These are phyloP conservation scores for Odobenus rosmarus DNA, from an alignment of 2,113 vertebrate genomes.

Conservation along the genomic window DNA sequence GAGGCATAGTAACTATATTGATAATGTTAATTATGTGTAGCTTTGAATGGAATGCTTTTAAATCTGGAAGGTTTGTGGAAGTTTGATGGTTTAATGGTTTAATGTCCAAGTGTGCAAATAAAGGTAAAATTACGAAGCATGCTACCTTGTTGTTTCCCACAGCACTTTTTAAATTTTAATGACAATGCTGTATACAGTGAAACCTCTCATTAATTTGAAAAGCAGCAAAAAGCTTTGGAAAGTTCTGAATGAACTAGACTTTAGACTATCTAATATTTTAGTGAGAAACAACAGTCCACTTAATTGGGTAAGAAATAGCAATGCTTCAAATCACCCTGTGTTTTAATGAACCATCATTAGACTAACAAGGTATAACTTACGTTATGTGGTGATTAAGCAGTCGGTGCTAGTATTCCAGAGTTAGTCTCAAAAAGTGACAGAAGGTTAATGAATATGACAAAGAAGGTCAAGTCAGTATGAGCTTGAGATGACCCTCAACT, in stretches of 20 bases:
- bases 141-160: constrained; percentile 18
- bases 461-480: not conserved
- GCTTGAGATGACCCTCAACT: not conserved
- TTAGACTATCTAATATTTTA: constrained; percentile 33
- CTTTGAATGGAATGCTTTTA: constrained; percentile 42
- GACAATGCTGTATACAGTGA: not conserved
- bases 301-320: constrained; percentile 50
- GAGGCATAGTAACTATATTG: constrained; percentile 24
- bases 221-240: not conserved
- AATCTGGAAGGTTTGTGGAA: constrained; percentile 44
- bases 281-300: constrained; percentile 3
- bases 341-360: constrained; percentile 41
- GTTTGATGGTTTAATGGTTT: constrained; percentile 15
- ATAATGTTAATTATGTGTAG: constrained; percentile 48
- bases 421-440: constrained; percentile 37
- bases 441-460: constrained; percentile 10
- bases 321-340: constrained; percentile 13
- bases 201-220: constrained; percentile 26
- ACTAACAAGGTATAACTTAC: constrained; percentile 11
- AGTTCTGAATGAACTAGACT: constrained; percentile 9
- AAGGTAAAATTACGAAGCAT: constrained; percentile 52
- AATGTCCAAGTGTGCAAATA: constrained; percentile 10
- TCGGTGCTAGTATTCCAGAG: not conserved
- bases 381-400: not conserved
- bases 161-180: constrained; percentile 15